Evolutionary conservation across 2,888 invertebrate genomes (phyloP), one percentile per base, ranked within the genome.

Genomic region (Alitta virens): DNA sequence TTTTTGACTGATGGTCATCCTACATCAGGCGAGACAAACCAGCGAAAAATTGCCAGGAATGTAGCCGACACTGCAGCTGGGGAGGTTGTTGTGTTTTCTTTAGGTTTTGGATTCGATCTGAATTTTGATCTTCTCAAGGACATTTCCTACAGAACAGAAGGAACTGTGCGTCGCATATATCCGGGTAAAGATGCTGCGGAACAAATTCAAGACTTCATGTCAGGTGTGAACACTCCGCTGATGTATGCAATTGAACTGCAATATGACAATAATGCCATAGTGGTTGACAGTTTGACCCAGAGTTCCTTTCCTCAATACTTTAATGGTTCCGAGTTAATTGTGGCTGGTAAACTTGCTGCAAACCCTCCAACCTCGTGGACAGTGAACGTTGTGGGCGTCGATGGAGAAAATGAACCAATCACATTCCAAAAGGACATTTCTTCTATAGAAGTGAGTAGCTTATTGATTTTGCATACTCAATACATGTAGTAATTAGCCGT

Each of bases 101-200:
- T 91, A 33, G 89, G 88, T 18, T 90, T 90, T 74, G 90, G 90
- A 62, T 52, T 38, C 24, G 52, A 49, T 25, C 89, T 89, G 0
- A 82, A 84, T 24, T 88, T 90, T 79, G 82, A 84, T 23, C 88
- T 90, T 78, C 79, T 91, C 24, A 86, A 87, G 72, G 87, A 87
- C 75, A 75, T 90, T 51, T 86, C 89, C 0, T 82, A 87, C n/a
- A 85, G 86, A 60, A 90, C 89, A 9, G 60, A 46, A 50, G 90
- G 89, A 3, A 88, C 89, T 80, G 87, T 88, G 72, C 83, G 89
- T 3, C 88, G 88, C 78, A 89, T 91, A 23, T 90, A 90, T 80
- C 89, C 89, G 77, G 88, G 87, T 7, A 85, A 88, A 0, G 90
- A 90, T 77, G 88, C 90, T 0, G 85, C 87, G 63, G 77, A 88